Base-by-base conservation (phyloP, 2,797 vertebrate genomes). In the Hydrophis major region DNA sequence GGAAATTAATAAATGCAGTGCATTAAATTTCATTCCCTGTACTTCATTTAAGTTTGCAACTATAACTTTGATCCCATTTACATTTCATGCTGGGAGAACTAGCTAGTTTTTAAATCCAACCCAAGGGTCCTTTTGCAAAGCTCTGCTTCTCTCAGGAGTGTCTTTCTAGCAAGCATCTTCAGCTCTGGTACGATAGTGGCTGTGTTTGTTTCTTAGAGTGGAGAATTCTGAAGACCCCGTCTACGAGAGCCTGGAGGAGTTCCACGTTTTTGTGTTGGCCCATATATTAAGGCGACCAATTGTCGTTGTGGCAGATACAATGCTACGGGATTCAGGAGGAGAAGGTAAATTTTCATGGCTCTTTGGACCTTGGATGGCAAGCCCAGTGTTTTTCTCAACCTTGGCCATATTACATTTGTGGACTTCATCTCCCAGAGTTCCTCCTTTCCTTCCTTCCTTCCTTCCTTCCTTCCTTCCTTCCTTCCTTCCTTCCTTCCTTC, bases 181-280 rank as follows among this genome's bases (percentile, higher is more conserved):
- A 56, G 14, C 0, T 2, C 22, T 89, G 2, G 47, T 42, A 69
- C 89, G 8, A 1, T 42, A 66, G 12, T 57, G 8, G 25, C 88
- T 90, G 20, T 95, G 5, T 86, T 95, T 53, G 94, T 97, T 93
- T 95, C 95, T 57, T 96, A 99, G 99, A 74, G 98, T 99, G 94
- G 99, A 99, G 96, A 99, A 99, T 96, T 98, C 99, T 1, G 99
- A 99, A 96, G 99, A 99, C 95, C 99, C 99, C 0, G 98, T 98
- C 32, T 98, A 98, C 4, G 98, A 98, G 95, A 98, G 98, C 93
- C 95, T 98, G 50, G 98, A 98, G 27, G 98, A 98, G 90, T 98
- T 98, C 96, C 98, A 98, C 0, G 98, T 98, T 37, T 98, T 98
- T 69, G 98, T 98, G 37, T 95, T 98, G 20, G 98, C 98, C 22